Base-by-base conservation (phyloP, 2,797 vertebrate genomes). In the Triplophysa bombifrons region DNA sequence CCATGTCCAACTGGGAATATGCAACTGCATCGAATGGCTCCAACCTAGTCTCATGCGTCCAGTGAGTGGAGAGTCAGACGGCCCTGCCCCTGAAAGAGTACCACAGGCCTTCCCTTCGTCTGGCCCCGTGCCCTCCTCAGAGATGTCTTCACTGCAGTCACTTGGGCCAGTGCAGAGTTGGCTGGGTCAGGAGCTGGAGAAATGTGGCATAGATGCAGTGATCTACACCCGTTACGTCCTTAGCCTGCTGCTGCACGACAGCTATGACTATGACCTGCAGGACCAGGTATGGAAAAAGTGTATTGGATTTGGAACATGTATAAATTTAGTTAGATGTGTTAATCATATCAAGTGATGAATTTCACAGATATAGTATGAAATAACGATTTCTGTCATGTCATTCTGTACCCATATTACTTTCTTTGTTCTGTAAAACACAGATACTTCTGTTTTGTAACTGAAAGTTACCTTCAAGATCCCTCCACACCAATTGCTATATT, bases 161-260 rank as follows among this genome's bases (percentile, higher is more conserved):
- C 92, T 99, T 93, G 98, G 96, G 90, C 98, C 98, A 84, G 98
- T 99, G 89, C 98, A 99, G 93, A 98, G 96, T 94, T 99, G 98
- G 98, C 96, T 99, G 87, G 97, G 97, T 88, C 98, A 99, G 92
- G 98, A 99, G 95, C 95, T 99, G 82, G 98, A 99, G 94, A 99
- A 99, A 92, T 99, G 98, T 91, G 98, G 98, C 94, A 99, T 99
- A 70, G 98, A 99, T 90, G 98, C 98, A 90, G 95, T 99, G 96
- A 96, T 99, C 90, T 99, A 99, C 90, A 98, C 97, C 86, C 95
- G 98, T 89, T 99, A 99, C 67, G 95, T 99, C 90, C 96, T 99
- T 90, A 99, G 98, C 91, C 96, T 99, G 87, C 96, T 99, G 90
- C 95, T 99, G 91, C 97, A 99, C 48, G 98, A 99, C 94, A 98